Evolutionary conservation across 1,140 invertebrate species (phyloP).

Genomic region (Cydia pomonella): DNA sequence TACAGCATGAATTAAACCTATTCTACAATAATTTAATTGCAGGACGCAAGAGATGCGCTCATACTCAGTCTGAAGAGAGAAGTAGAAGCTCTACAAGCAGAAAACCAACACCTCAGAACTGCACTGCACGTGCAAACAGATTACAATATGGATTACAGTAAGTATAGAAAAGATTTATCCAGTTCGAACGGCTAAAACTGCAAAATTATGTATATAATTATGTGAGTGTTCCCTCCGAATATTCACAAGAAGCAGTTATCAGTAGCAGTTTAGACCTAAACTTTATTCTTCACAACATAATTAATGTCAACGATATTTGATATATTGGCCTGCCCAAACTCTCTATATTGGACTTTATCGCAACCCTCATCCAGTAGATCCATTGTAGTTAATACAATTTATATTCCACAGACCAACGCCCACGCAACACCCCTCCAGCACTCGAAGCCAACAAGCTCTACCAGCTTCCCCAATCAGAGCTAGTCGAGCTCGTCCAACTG

Average conservation of each 20-base stretch:
- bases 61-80: slow-evolving; percentile 95
- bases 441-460: slow-evolving; percentile 87
- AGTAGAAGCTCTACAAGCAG: slow-evolving; percentile 92
- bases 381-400: no score
- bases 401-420: slow-evolving; percentile 47
- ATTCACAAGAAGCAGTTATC: no score
- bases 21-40: slow-evolving; percentile 19
- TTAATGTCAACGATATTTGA: no score
- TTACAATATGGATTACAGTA: slow-evolving; percentile 58
- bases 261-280: no score
- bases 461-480: slow-evolving; percentile 85
- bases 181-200: neutral
- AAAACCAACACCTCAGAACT: slow-evolving; percentile 94
- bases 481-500: slow-evolving; percentile 87
- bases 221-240: no score
- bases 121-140: slow-evolving; percentile 83
- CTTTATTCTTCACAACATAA: no score
- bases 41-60: slow-evolving; percentile 95
- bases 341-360: no score
- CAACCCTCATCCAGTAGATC: no score
- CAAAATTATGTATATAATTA: neutral
- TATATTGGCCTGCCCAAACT: no score
- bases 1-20: no score
- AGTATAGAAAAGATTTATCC: slow-evolving; percentile 36
- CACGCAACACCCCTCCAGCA: slow-evolving; percentile 76